Conservation (phyloP, 2,888 invertebrate species). For the Cristatella mucedo region DNA sequence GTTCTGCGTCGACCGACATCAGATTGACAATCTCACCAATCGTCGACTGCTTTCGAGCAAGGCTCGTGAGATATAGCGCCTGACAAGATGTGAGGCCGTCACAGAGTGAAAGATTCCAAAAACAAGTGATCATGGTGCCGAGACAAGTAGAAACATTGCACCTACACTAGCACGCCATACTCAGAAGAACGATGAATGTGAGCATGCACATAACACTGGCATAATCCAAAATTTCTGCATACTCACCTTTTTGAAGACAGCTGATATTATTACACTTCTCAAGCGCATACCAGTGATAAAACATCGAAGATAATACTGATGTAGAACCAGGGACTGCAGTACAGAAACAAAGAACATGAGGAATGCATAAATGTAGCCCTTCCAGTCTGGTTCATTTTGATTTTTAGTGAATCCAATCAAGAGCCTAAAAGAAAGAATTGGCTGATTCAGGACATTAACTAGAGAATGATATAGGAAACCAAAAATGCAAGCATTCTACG, state of each 20-base stretch:
- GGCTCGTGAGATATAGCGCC: constrained; percentile 26
- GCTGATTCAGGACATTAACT: too few relatives aligned
- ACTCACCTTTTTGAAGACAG: constrained; percentile 40
- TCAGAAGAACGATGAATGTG: too few relatives aligned
- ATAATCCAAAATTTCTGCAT: not conserved
- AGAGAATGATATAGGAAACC: too few relatives aligned
- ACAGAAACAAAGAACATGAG: constrained; percentile 53
- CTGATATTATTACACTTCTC: constrained; percentile 37
- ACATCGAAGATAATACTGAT: constrained; percentile 56
- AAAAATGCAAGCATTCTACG: too few relatives aligned
- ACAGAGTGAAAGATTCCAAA: too few relatives aligned
- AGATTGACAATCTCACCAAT: constrained; percentile 38
- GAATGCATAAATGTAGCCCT: constrained; percentile 62
- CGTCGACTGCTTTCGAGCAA: constrained; percentile 27
- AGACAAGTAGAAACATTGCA: too few relatives aligned
- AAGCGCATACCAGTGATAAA: constrained; percentile 37
- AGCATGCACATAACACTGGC: too few relatives aligned
- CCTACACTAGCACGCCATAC: too few relatives aligned
- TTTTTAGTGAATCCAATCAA: constrained; percentile 17
- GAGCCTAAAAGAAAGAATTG: too few relatives aligned
- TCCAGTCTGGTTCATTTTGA: constrained; percentile 45
- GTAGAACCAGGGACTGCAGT: constrained; percentile 64
- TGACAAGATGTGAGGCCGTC: constrained; percentile 15
- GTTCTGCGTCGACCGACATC: constrained; percentile 17
- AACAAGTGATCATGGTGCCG: too few relatives aligned